Evolutionary conservation across 2,888 invertebrate genomes (phyloP), one percentile per base, ranked within the genome.

Genomic region (Cephus sareptanus): DNA sequence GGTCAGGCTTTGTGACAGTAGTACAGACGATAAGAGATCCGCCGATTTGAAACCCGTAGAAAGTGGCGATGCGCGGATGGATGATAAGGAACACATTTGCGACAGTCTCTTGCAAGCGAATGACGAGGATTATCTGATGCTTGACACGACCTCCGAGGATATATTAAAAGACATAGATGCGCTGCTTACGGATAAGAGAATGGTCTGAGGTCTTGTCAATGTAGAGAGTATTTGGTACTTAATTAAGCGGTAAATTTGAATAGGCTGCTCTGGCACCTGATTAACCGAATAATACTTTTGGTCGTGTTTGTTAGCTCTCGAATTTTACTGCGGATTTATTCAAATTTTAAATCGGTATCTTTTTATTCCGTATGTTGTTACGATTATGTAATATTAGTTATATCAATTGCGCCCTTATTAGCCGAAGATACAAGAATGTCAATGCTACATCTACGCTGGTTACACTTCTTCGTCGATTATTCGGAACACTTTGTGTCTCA

Each of bases 91-190:
- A 30, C 30, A 33, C 4, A 70, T 30, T 30, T 82, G 83, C 78
- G 86, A 84, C n/a, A 86, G 83, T 33, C 76, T 84, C 74, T 71
- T 85, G 33, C 83, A 80, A 31, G 76, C 81, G 6, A 85, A 85
- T 74, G 89, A 86, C 37, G 86, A 86, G n/a, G 88, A 89, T 23
- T 86, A 86, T 75, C 71, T 88, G 31, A 84, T 83, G 33, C 73
- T 87, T 30, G 90, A 90, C 70, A 81, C 85, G 12, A 84, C 83
- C 4, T 86, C 89, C 40, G 90, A 88, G 31, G 90, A 90, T 78
- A 90, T 90, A 56, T 84, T 90, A 33, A 88, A 89, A 79, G 90
- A 90, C 77, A 90, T 90, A 73, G 90, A 90, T 75, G 90, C 88
- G 1, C 75, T 90, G n/a, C 85, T 90, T 37, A 87, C 84, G 33